These are phyloP conservation scores for Galaxias olidus DNA, from an alignment of 2,797 vertebrate genomes.

Conservation along the genomic window DNA sequence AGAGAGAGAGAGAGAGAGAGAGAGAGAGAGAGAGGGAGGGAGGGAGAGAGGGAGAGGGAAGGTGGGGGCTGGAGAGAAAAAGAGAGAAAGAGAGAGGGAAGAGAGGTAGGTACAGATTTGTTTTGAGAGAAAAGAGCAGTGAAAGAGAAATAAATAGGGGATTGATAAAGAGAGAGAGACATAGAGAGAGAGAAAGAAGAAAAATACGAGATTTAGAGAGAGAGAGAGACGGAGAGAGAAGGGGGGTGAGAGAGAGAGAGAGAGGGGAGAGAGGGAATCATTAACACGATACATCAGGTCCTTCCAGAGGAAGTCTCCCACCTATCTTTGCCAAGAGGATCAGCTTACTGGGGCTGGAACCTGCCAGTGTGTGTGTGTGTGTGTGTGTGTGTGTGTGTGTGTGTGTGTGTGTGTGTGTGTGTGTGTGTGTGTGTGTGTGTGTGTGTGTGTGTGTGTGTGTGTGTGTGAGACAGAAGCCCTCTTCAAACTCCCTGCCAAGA, in stretches of 20 bases:
- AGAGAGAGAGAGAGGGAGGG: too few relatives aligned
- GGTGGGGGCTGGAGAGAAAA: too few relatives aligned
- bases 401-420: too few relatives aligned
- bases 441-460: constrained; percentile 61
- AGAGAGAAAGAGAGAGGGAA: too few relatives aligned
- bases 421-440: too few relatives aligned
- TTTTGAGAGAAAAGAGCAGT: constrained; percentile 11
- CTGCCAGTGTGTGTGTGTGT: too few relatives aligned
- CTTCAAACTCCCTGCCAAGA: background rate
- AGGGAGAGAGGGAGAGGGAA: too few relatives aligned
- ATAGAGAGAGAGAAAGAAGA: too few relatives aligned
- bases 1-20: constrained; percentile 1
- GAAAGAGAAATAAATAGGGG: constrained; percentile 7
- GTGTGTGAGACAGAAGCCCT: background rate
- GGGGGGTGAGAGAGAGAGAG: constrained; percentile 13
- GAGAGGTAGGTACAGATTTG: background rate
- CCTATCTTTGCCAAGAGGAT: constrained; percentile 76
- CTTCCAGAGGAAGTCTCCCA: constrained; percentile 79
- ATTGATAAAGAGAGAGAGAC: too few relatives aligned
- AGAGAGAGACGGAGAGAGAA: background rate
- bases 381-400: too few relatives aligned
- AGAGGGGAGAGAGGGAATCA: too few relatives aligned
- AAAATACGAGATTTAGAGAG: too few relatives aligned
- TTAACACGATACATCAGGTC: constrained; percentile 73
- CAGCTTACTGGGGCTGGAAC: constrained; percentile 83